Evolutionary conservation across 1,140 invertebrate genomes (phyloP), one percentile per base, ranked within the genome.

Genomic region (Limonius californicus): DNA sequence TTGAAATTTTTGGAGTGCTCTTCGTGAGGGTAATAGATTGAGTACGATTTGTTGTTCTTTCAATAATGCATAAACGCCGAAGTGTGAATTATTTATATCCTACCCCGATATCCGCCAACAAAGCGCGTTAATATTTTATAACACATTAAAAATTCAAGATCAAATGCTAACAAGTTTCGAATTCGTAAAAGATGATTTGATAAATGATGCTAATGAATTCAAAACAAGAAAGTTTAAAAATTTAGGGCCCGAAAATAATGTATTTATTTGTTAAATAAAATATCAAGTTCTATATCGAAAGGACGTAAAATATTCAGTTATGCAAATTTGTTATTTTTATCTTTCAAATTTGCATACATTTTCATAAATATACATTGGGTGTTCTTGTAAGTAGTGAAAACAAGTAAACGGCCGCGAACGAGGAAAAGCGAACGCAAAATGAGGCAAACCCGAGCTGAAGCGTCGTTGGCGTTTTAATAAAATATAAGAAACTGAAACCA

Each of bases 281-380:
- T 39, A 39, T 39, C 35, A 9, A 9, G 8, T 39, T 39, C n/a
- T 14, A 39, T 39, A 39, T 39, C n/a, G n/a, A 39, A 12, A 39
- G 8, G 35, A 39, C 35, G 8, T 39, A 39, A 39, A 39, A 39
- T 39, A 39, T 39, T 39, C 35, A 39, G 8, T 14, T 39, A 9
- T 14, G 35, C 35, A 39, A 39, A 39, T 39, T 39, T 12, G 35
- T 39, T 39, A 39, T 39, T 39, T 39, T 39, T 39, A 39, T 39
- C 35, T 9, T 12, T 2, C 2, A 39, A 39, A 39, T 39, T 39
- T 39, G n/a, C 35, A 39, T 39, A 39, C n/a, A 39, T 39, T 39
- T 39, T 39, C 35, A 39, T 39, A 39, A 39, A 39, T 39, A 39
- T 39, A 39, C 35, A 39, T 39, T 39, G 35, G 35, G 35, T 39